Conservation (phyloP, 2,113 vertebrate species). For the Rhinoderma darwinii region DNA sequence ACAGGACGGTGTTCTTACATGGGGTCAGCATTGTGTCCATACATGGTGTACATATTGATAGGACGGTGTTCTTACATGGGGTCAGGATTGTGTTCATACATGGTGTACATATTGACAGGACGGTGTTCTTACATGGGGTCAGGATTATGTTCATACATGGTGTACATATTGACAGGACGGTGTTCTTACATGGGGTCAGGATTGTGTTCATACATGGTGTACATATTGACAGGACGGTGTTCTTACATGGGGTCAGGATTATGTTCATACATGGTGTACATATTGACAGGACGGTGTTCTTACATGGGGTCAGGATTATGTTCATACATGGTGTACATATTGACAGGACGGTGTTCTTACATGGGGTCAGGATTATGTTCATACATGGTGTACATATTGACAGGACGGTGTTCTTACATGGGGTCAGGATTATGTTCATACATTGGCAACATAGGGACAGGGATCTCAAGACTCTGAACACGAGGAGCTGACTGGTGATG, state of each 20-base stretch:
- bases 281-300: too few relatives aligned
- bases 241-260: not conserved
- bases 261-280: not conserved
- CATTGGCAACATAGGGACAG: slow-evolving; percentile 13
- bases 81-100: not conserved
- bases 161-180: not conserved
- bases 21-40: not conserved
- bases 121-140: too few relatives aligned
- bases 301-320: not conserved
- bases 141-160: too few relatives aligned
- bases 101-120: too few relatives aligned
- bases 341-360: not conserved
- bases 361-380: not conserved
- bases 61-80: not conserved
- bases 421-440: not conserved
- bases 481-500: slow-evolving; percentile 24
- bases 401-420: not conserved
- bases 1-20: not conserved
- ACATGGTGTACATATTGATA: too few relatives aligned
- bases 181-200: not conserved
- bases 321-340: not conserved
- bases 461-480: not conserved
- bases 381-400: not conserved
- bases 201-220: not conserved
- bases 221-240: not conserved